Evolutionary conservation across 2,113 vertebrate species (phyloP).

Genomic region (Pantherophis guttatus): DNA sequence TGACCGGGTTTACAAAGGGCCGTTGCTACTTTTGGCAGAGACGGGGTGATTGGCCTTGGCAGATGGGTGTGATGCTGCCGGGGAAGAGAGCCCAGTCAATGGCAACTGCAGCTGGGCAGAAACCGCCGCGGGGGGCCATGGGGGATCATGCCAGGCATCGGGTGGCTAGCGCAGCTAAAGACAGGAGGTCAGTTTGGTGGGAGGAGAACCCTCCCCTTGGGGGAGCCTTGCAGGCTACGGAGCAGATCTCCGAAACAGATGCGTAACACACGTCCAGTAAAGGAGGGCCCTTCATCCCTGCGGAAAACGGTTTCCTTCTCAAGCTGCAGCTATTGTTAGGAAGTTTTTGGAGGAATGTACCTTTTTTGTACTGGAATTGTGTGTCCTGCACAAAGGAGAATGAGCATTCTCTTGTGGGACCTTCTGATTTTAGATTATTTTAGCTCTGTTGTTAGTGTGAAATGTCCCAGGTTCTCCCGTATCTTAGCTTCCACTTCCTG

Average conservation of each 20-base stretch:
- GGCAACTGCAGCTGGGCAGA: neutral
- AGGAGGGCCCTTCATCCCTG: neutral
- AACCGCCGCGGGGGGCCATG: neutral
- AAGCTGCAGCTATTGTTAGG: neutral
- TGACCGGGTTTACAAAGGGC: neutral
- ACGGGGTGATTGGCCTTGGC: neutral
- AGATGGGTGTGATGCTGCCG: rapidly evolving
- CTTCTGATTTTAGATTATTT: neutral
- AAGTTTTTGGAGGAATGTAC: neutral
- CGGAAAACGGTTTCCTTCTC: neutral
- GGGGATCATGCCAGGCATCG: neutral
- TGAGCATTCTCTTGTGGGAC: neutral
- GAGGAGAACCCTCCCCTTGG: neutral
- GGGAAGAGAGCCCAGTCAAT: neutral
- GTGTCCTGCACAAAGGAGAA: neutral
- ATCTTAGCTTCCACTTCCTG: neutral
- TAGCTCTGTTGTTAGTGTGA: neutral
- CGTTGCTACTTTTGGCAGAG: neutral
- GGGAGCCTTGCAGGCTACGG: neutral
- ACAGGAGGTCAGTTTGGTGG: neutral
- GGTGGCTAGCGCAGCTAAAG: neutral
- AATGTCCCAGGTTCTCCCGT: neutral
- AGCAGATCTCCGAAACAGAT: neutral
- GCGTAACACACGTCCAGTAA: neutral
- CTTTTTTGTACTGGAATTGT: neutral